Percentiles rank a stretch among this genome's conserved stretches.
phyloP scores from a whole-genome alignment of 2,113 vertebrate species.

The Pithys albifrons region DNA sequence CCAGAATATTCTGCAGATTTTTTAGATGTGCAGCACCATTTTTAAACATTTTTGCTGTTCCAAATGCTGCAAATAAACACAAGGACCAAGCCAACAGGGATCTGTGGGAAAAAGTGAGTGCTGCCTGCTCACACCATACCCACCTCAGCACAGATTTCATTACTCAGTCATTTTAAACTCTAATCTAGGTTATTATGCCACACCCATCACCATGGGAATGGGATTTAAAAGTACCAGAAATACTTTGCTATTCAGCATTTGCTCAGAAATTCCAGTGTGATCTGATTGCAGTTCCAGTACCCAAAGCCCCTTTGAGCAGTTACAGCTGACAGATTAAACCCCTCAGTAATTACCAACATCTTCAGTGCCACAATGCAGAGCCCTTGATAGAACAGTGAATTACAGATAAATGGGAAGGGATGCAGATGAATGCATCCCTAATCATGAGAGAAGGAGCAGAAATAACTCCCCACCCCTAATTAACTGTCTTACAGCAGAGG shows the following conservation, averaged over 20 bases:
- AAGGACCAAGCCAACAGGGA: neutral
- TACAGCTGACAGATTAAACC: neutral
- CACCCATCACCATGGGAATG: conserved; percentile 43
- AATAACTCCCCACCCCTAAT: neutral
- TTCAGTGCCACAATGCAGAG: neutral
- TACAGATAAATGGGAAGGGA: neutral
- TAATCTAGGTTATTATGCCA: conserved; percentile 56
- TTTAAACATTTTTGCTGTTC: neutral
- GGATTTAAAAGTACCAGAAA: conserved; percentile 7
- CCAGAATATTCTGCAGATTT: neutral
- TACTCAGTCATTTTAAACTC: conserved; percentile 3
- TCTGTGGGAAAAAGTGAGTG: conserved; percentile 53
- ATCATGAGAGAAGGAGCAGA: neutral
- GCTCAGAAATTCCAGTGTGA: neutral
- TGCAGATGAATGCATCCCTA: neutral
- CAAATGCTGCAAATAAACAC: neutral
- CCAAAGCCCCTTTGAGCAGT: neutral
- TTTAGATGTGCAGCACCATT: neutral
- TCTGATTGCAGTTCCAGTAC: neutral
- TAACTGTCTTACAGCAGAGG: neutral
- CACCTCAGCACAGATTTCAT: conserved; percentile 17
- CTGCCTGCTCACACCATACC: conserved; percentile 12
- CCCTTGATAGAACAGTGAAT: neutral
- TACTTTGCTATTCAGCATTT: conserved; percentile 1
- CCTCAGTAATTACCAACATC: neutral